Conservation (phyloP, 2,113 vertebrate genomes). For the Bos indicus region DNA sequence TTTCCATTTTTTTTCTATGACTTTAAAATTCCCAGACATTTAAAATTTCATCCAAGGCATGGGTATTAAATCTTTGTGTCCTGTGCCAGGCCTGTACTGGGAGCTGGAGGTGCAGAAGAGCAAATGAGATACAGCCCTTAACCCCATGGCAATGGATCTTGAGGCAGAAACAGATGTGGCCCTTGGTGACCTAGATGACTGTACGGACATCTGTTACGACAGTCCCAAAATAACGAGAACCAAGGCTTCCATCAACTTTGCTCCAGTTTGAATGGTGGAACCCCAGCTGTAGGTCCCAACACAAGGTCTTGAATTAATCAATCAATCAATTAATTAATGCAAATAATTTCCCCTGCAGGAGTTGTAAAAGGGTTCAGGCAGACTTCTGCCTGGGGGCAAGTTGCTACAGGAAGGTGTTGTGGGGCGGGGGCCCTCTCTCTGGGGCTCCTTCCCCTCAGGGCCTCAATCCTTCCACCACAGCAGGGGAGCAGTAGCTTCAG, state of each 20-base stretch:
- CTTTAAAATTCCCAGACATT: not conserved
- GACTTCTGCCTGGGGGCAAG: not conserved
- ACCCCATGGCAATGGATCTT: not conserved
- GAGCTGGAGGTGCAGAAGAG: not conserved
- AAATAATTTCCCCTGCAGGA: not conserved
- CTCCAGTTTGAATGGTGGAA: not conserved
- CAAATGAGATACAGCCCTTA: not conserved
- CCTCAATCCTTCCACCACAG: rapidly evolving
- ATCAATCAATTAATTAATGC: not conserved
- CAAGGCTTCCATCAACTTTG: not conserved
- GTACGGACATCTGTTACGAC: rapidly evolving
- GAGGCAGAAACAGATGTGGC: not conserved
- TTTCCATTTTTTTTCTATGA: not conserved
- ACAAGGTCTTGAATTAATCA: not conserved
- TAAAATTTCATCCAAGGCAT: not conserved
- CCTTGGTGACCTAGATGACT: not conserved
- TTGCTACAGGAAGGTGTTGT: not conserved
- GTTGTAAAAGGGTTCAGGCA: not conserved
- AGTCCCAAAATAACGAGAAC: not conserved
- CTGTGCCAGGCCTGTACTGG: not conserved
- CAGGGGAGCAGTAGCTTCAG: not conserved
- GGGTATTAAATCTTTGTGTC: not conserved
- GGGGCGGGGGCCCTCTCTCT: not conserved
- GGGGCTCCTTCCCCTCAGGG: not conserved
- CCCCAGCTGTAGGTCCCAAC: not conserved